Evolutionary conservation across 2,797 vertebrate species (phyloP).

Genomic region (Phataginus tetradactyla): DNA sequence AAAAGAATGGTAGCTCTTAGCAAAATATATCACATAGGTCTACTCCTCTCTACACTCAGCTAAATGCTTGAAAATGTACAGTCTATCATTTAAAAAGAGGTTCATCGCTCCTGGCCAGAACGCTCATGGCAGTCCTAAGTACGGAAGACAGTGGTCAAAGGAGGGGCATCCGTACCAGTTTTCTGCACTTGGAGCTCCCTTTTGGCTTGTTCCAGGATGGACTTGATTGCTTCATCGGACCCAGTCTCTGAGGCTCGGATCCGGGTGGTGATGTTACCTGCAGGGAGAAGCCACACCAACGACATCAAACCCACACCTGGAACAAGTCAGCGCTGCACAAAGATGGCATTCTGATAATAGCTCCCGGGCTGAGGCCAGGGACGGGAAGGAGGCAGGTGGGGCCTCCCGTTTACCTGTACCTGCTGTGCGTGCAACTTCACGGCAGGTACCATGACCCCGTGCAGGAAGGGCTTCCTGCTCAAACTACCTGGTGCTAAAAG

Average conservation of each 20-base stretch:
- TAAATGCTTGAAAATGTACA: not conserved
- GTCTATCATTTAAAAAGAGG: not conserved
- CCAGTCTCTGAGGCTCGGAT: conserved; percentile 94
- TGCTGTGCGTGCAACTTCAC: not conserved
- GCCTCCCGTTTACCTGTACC: not conserved
- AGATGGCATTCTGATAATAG: conserved; percentile 36
- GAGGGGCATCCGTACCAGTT: conserved; percentile 88
- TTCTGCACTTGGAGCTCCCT: conserved; percentile 98
- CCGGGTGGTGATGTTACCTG: conserved; percentile 96
- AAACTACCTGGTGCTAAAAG: not conserved
- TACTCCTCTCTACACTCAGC: not conserved
- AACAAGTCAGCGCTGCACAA: not conserved
- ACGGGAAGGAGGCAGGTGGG: not conserved
- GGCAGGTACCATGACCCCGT: not conserved
- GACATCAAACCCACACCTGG: conserved; percentile 36
- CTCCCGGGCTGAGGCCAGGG: not conserved
- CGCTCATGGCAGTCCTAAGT: conserved; percentile 60
- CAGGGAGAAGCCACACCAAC: conserved; percentile 76
- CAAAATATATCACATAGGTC: not conserved
- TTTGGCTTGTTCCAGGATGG: conserved; percentile 97
- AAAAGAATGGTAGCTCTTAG: not conserved
- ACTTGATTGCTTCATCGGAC: conserved; percentile 98
- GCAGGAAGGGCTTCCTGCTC: conserved; percentile 40
- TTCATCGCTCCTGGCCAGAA: conserved; percentile 54
- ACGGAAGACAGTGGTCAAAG: conserved; percentile 46